These are phyloP conservation scores for Odiellus spinosus DNA, from an alignment of 2,888 invertebrate genomes.

Conservation along the genomic window DNA sequence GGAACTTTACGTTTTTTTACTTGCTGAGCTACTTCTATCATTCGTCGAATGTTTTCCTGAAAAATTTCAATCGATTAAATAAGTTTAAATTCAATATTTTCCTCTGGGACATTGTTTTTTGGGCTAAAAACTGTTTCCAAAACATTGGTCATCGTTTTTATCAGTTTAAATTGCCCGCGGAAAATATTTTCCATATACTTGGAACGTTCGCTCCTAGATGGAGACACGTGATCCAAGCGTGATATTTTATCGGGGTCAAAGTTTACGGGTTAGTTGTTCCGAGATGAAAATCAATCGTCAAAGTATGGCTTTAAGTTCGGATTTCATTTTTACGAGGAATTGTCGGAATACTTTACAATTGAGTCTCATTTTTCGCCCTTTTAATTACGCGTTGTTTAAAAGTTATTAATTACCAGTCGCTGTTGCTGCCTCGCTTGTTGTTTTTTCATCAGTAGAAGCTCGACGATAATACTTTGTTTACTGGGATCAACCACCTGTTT, in stretches of 20 bases:
- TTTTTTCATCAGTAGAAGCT: slow-evolving; percentile 32
- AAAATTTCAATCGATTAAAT: slow-evolving; percentile 3
- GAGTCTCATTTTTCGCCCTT: too few relatives aligned
- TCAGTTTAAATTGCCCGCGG: background rate
- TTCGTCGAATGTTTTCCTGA: slow-evolving; percentile 27
- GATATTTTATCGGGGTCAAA: too few relatives aligned
- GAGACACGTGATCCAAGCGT: too few relatives aligned
- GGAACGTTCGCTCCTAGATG: too few relatives aligned
- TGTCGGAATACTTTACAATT: too few relatives aligned
- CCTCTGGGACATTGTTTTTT: background rate
- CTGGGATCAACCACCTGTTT: slow-evolving; percentile 31
- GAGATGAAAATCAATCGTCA: too few relatives aligned
- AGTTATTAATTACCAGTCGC: slow-evolving; percentile 28
- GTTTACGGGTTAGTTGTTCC: too few relatives aligned
- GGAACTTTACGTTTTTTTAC: slow-evolving; percentile 27
- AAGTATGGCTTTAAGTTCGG: too few relatives aligned
- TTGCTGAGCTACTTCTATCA: slow-evolving; percentile 28
- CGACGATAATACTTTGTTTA: slow-evolving; percentile 33
- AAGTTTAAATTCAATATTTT: background rate
- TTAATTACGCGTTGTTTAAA: too few relatives aligned
- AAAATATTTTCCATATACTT: too few relatives aligned
- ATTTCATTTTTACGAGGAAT: too few relatives aligned
- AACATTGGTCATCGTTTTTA: background rate
- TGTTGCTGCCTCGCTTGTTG: slow-evolving; percentile 31
- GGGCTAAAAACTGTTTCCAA: background rate